A percentile compares a stretch with the other conserved stretches of the same genome.
Evolutionary conservation across 2,888 invertebrate species (phyloP).

Genomic region (Athrips mouffetella): DNA sequence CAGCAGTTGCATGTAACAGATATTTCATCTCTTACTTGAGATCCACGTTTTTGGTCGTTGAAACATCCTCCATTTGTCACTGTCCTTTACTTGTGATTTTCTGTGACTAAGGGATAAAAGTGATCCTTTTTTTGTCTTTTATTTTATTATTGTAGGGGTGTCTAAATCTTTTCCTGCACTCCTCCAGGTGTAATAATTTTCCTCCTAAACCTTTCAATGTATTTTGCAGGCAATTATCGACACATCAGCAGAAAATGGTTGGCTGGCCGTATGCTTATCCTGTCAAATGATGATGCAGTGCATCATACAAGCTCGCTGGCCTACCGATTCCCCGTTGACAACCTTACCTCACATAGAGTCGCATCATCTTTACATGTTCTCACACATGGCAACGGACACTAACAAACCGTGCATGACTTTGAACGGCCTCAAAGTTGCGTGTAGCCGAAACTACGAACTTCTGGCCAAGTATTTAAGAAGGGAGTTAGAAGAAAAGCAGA

Average conservation of each 20-base stretch:
- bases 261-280: constrained; percentile 88
- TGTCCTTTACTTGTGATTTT: too few relatives aligned
- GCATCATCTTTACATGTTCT: constrained; percentile 80
- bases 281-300: constrained; percentile 91
- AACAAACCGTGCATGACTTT: constrained; percentile 63
- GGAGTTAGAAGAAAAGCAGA: constrained; percentile 82
- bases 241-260: constrained; percentile 92
- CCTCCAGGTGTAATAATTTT: too few relatives aligned
- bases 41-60: too few relatives aligned
- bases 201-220: background rate
- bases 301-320: constrained; percentile 94
- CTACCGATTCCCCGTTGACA: constrained; percentile 84
- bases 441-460: constrained; percentile 77
- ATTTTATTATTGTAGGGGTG: too few relatives aligned
- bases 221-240: constrained; percentile 94
- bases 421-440: constrained; percentile 78
- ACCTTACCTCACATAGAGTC: constrained; percentile 87
- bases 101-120: too few relatives aligned
- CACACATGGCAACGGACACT: constrained; percentile 60
- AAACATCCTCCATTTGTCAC: too few relatives aligned
- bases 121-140: too few relatives aligned
- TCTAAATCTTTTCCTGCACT: too few relatives aligned
- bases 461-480: constrained; percentile 80
- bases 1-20: too few relatives aligned
- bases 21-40: too few relatives aligned